Evolutionary conservation across 2,113 vertebrate genomes (phyloP), one percentile per base, ranked within the genome.

Genomic region (Scolopax mira): DNA sequence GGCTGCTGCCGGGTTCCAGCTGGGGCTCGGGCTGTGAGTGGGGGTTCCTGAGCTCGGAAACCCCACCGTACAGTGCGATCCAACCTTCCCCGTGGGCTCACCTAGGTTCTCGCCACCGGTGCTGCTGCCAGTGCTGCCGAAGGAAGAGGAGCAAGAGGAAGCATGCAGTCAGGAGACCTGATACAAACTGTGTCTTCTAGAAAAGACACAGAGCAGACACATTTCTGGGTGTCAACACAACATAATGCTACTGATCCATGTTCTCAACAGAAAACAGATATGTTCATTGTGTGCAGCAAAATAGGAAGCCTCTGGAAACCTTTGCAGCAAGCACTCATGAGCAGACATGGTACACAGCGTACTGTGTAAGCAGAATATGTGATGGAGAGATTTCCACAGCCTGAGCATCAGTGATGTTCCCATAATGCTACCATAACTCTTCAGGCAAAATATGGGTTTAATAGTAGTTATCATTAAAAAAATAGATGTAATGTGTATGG

Each of bases 401-500:
- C 55, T 78, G 22, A 24, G 7, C 33, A 24, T 52, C 18, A 1
- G 4, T 10, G 33, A n/a, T n/a, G n/a, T n/a, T n/a, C n/a, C n/a
- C 3, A 0, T 6, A 39, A n/a, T 35, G 8, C 9, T 67, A 17
- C 37, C 16, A 22, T 1, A 0, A 60, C 9, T 51, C 19, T 71
- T 54, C 54, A 37, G 27, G 25, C 4, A 94, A 86, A 87, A 51
- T 35, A 54, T 5, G n/a, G 3, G 4, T 85, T 82, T 55, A 88
- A 35, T 7, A 37, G 33, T 13, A 22, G 8, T 42, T 27, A 12
- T 41, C 17, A 23, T 22, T 24, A 67, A 37, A 54, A 4, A 87
- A 65, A 41, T 24, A 19, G 9, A 41, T 10, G 3, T 18, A 62
- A 81, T 15, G 2, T 10, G 54, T 41, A 28, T 24, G 4, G 11